Percentiles rank a stretch among this genome's conserved stretches.
Evolutionary conservation across 2,888 invertebrate genomes (phyloP).

Genomic region (Drosophila pegasa): DNA sequence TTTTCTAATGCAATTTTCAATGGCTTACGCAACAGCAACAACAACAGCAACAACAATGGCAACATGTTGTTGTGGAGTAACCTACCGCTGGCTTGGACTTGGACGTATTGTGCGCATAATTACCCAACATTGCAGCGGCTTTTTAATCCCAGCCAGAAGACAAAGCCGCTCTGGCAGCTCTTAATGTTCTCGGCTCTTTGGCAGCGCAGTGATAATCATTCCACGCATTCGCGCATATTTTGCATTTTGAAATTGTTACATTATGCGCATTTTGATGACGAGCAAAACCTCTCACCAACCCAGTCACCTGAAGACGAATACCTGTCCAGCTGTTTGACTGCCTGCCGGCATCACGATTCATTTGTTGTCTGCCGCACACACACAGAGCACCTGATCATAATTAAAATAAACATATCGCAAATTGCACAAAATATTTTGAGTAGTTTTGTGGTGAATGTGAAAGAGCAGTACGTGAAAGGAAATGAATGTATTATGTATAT

Average conservation of each 20-base stretch:
- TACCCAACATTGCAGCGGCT: slow-evolving; percentile 51
- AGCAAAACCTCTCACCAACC: slow-evolving; percentile 45
- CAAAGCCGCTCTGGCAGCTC: slow-evolving; percentile 9
- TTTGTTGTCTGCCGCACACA: slow-evolving; percentile 5
- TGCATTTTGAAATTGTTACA: slow-evolving; percentile 75
- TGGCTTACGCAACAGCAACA: slow-evolving; percentile 65
- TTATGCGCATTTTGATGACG: slow-evolving; percentile 76
- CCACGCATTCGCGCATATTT: slow-evolving; percentile 77
- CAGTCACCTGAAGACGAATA: slow-evolving; percentile 27
- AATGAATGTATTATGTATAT: background rate
- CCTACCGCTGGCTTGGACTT: slow-evolving; percentile 72
- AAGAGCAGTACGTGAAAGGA: slow-evolving; percentile 7
- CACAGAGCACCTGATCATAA: slow-evolving; percentile 38
- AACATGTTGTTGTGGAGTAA: slow-evolving; percentile 65
- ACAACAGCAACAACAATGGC: slow-evolving; percentile 58
- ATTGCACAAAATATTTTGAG: slow-evolving; percentile 56
- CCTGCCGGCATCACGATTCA: slow-evolving; percentile 16
- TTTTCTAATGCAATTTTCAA: slow-evolving; percentile 78
- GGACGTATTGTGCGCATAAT: slow-evolving; percentile 76
- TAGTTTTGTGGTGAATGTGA: slow-evolving; percentile 22
- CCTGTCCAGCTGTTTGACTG: slow-evolving; percentile 27
- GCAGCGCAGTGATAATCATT: slow-evolving; percentile 61
- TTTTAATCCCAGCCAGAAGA: slow-evolving; percentile 37
- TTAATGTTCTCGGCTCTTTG: slow-evolving; percentile 36
- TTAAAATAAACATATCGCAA: slow-evolving; percentile 66